phyloP scores from a whole-genome alignment of 1,140 invertebrate species.

The Diabrotica virgifera region DNA sequence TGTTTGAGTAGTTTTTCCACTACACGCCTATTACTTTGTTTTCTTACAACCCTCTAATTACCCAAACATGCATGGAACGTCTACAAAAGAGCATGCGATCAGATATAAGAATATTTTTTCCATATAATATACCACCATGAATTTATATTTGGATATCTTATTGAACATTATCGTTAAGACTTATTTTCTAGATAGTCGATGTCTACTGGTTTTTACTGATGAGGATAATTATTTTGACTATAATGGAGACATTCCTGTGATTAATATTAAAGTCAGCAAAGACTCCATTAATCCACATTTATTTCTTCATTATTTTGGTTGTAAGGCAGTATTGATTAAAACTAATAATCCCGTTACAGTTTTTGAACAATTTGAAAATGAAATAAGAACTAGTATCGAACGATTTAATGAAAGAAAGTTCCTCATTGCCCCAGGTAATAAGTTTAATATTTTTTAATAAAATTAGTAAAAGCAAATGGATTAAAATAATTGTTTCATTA shows the following conservation, averaged over 20 bases:
- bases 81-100: too few relatives aligned
- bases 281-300: conserved; percentile 15
- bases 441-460: too few relatives aligned
- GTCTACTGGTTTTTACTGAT: conserved; percentile 32
- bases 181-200: conserved; percentile 30
- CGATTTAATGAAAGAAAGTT: conserved; percentile 38
- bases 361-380: conserved; percentile 31
- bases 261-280: conserved; percentile 20
- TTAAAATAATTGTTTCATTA: too few relatives aligned
- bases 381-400: conserved; percentile 29
- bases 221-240: conserved; percentile 23
- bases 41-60: too few relatives aligned
- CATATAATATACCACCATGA: neutral
- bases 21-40: too few relatives aligned
- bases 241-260: conserved; percentile 16
- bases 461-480: too few relatives aligned
- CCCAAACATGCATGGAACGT: too few relatives aligned
- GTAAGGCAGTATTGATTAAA: conserved; percentile 35
- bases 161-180: conserved; percentile 27
- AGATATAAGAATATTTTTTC: too few relatives aligned
- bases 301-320: conserved; percentile 33
- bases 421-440: conserved; percentile 25
- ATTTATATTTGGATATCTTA: conserved; percentile 11
- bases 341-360: conserved; percentile 15
- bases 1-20: too few relatives aligned